Evolutionary conservation across 1,140 invertebrate genomes (phyloP), one percentile per base, ranked within the genome.

Genomic region (Mactra quadrangularis): DNA sequence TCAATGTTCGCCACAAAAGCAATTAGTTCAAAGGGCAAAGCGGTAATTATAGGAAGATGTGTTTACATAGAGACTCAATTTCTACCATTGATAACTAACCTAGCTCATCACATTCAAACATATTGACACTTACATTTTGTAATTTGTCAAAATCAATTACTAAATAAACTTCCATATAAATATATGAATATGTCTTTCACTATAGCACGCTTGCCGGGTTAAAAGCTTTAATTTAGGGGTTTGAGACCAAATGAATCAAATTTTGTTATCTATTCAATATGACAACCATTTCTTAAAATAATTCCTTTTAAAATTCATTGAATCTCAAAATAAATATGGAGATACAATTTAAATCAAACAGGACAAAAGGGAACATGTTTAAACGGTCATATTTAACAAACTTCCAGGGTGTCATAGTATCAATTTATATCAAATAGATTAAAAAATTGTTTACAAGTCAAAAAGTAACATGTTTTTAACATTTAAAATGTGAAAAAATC

Each of bases 121-220:
- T 47, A 60, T 66, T 81, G 70, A 81, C 68, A 81, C 77, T 71
- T 71, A 81, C 71, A 71, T 81, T 81, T 81, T 68, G 66, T 81
- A 81, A 81, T 81, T 81, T 81, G 52, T 71, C 41, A 81, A 81
- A 81, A 81, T 71, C 64, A 81, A 81, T 81, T 81, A 81, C 77
- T 53, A 60, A 60, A 60, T 81, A 66, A 68, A 68, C 55, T 57
- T 35, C 31, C 29, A 41, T 41, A 70, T 66, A n/a, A 81, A 71
- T 71, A 47, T 29, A 13, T 25, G 52, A 25, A 33, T 38, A 50
- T 41, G 15, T 29, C 25, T 60, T 71, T 68, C 55, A 55, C n/a
- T 25, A 31, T 9, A 50, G 77, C 77, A 81, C 77, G 77, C 77
- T 81, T 81, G 50, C 22, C 60, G 77, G 66, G 64, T 81, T 81